Conservation (phyloP, 2,113 vertebrate genomes). For the Regulus satrapa region DNA sequence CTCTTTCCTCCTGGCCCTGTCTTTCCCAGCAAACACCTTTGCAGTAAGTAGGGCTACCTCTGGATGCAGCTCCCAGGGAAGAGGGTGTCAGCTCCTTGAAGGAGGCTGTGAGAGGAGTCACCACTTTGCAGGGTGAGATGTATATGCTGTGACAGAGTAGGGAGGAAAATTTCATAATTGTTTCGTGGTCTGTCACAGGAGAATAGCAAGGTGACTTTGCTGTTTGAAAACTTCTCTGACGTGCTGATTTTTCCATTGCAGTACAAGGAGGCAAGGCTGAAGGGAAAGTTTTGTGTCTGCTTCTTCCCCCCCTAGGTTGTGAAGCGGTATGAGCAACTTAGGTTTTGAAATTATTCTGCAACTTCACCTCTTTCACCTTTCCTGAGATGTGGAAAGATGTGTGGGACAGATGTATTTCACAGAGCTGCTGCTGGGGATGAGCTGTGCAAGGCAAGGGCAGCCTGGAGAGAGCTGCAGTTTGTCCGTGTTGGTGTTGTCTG, state of each 20-base stretch:
- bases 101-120: background rate
- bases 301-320: background rate
- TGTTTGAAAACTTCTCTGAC: background rate
- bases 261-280: background rate
- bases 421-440: background rate
- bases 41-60: background rate
- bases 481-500: fast-evolving
- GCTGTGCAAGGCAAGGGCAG: background rate
- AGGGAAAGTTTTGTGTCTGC: background rate
- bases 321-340: background rate
- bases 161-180: background rate
- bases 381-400: background rate
- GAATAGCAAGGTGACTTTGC: background rate
- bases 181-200: background rate
- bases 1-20: background rate
- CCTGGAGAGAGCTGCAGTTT: background rate
- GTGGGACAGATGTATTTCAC: background rate
- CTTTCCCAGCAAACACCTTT: background rate
- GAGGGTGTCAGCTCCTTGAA: background rate
- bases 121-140: background rate
- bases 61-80: background rate
- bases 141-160: background rate
- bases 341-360: background rate
- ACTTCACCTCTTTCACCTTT: background rate
- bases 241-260: background rate